Base-by-base conservation (phyloP, 2,888 invertebrate species). In the Mesorhabditis spiculigera region DNA sequence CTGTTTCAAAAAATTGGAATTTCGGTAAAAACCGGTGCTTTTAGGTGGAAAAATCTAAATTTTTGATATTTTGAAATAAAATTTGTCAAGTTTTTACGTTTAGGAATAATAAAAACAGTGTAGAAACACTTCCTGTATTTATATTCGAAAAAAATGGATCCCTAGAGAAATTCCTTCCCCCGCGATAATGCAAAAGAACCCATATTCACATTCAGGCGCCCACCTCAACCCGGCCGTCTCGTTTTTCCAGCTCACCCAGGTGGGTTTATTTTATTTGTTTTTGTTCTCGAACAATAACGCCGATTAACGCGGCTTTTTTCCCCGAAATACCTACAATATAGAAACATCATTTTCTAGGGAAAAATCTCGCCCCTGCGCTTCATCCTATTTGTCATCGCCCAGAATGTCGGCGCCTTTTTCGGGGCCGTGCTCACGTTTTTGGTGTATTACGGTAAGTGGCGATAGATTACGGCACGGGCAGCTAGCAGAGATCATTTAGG, bases 371-470 rank as follows among this genome's bases (percentile, higher is more conserved):
- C 58, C 8, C 58, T 50, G 10, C 58, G 58, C 71, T 86, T 88
- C 43, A 75, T 86, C 1, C 81, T 86, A 63, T 90, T 88, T 79
- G 84, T 87, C 73, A 58, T 87, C 3, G 89, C 87, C 0, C 90
- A 90, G 80, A 89, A 88, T 75, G 75, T 88, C 0, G 90, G 89
- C 2, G 88, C 88, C 0, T 89, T 90, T 75, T 72, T 87, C 4
- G 89, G 88, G 3, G 86, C 89, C 0, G 85, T 86, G 5, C 75
- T 86, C 63, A 86, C 89, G n/a, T 89, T 85, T 76, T 81, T 87
- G 42, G 87, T 89, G 4, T 90, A 89, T 79, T 86, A 82, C 65
- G 89, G 89, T 89, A 81, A 28, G 28, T 28, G 28, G 28, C 28
- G 28, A 28, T 28, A 28, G 28, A 28, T 28, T 28, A 28, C 28